phyloP scores from a whole-genome alignment of 2,797 vertebrate genomes.

The Fringilla coelebs region DNA sequence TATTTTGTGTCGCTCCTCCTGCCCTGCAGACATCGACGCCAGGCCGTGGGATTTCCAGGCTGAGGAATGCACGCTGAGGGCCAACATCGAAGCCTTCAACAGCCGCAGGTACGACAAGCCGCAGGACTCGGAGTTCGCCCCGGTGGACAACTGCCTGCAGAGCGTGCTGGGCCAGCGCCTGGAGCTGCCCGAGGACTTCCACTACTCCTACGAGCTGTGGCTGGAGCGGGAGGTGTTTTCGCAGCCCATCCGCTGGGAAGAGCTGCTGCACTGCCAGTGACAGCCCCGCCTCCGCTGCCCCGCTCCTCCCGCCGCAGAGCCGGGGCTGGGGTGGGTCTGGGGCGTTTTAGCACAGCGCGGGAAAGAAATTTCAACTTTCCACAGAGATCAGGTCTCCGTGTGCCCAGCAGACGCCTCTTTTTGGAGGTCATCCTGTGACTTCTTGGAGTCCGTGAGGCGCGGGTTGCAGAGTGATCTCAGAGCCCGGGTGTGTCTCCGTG shows the following conservation, averaged over 20 bases:
- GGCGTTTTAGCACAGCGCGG: background rate
- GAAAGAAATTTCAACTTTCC: background rate
- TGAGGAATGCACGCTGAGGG: conserved; percentile 92
- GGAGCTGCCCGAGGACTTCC: conserved; percentile 91
- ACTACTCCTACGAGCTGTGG: conserved; percentile 95
- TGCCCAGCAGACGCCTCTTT: background rate
- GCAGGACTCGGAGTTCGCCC: conserved; percentile 85
- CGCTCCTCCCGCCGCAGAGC: background rate
- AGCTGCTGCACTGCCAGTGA: conserved; percentile 84
- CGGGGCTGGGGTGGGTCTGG: background rate
- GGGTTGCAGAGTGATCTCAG: background rate
- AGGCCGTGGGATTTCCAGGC: conserved; percentile 98
- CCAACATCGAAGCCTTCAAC: conserved; percentile 95
- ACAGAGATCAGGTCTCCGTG: background rate
- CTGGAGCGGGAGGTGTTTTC: conserved; percentile 95
- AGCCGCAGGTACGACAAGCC: conserved; percentile 87
- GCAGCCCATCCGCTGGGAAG: conserved; percentile 95
- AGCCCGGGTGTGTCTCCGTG: background rate
- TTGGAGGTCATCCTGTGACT: background rate
- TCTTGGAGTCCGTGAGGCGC: background rate
- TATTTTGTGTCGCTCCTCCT: background rate
- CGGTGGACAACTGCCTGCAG: conserved; percentile 96
- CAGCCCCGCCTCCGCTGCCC: background rate
- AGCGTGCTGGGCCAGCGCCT: conserved; percentile 91
- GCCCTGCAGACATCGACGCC: conserved; percentile 86